phyloP scores from a whole-genome alignment of 2,888 invertebrate genomes.

The Thalpophila matura region DNA sequence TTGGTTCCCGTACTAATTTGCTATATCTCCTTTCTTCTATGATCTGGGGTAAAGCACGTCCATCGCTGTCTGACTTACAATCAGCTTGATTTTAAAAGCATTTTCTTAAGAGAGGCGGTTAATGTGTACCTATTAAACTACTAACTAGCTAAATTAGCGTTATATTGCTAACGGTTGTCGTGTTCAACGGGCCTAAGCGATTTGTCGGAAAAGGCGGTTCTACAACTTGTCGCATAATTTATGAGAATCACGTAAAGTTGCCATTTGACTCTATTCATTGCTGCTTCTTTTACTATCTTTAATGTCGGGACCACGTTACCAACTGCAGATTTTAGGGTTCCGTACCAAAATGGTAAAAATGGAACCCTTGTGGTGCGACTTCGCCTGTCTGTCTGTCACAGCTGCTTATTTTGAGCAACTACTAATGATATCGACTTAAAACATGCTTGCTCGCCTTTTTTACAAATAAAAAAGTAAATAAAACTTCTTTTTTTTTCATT shows the following conservation, averaged over 20 bases:
- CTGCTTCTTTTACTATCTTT: slow-evolving; percentile 5
- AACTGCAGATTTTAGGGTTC: slow-evolving; percentile 2
- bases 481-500: too few species aligned
- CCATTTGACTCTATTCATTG: slow-evolving; percentile 24
- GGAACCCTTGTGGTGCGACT: too few species aligned
- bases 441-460: too few species aligned
- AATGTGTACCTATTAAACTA: slow-evolving; percentile 26
- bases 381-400: too few species aligned
- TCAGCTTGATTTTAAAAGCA: slow-evolving; percentile 8
- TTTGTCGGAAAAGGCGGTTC: slow-evolving; percentile 43
- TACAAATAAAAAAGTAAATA: too few species aligned
- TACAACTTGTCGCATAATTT: slow-evolving; percentile 25
- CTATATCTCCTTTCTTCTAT: too few species aligned
- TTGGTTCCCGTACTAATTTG: too few species aligned
- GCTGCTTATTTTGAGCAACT: too few species aligned
- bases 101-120: slow-evolving; percentile 23
- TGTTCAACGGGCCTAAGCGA: slow-evolving; percentile 41
- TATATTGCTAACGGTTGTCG: slow-evolving; percentile 33
- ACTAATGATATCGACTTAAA: too few species aligned
- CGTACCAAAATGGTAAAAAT: too few species aligned
- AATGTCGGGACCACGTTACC: neutral
- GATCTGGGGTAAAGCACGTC: slow-evolving; percentile 12
- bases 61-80: slow-evolving; percentile 20
- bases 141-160: slow-evolving; percentile 48
- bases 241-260: slow-evolving; percentile 26